Evolutionary conservation across 1,140 invertebrate genomes (phyloP), one percentile per base, ranked within the genome.

Genomic region (Panagrolaimus sp.): DNA sequence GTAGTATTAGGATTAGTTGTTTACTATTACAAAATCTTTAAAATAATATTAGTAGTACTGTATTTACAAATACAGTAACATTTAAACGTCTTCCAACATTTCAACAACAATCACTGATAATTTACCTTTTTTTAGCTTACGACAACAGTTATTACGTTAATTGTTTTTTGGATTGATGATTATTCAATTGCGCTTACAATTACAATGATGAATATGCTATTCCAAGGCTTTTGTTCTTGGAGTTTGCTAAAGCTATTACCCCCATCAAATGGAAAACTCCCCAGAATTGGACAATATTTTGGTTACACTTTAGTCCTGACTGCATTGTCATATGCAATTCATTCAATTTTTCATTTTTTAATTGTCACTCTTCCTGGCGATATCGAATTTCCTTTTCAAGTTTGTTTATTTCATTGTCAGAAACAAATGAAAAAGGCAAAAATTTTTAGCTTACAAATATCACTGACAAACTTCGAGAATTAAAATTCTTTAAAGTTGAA

Each of bases 161-260:
- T 67, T n/a, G 26, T 26, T n/a, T 67, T 67, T 43, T 67, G 65
- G 65, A 48, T 48, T 12, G 65, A 67, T 5, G 65, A 67, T 43
- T n/a, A 43, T n/a, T 48, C 43, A 24, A 17, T 32, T 2, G 65
- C 65, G 2, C 15, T 32, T 5, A 15, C 26, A 12, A 46, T 67
- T 7, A 32, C 17, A 5, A 24, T 67, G 0, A 15, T 48, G 12
- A 48, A 32, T 24, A 28, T 67, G 1, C 17, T 67, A 17, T 32
- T 67, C 65, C 65, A 47, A 6, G 44, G 65, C 15, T 48, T 67
- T 28, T 28, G 26, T 15, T 21, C 24, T 7, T 67, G 65, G 65
- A n/a, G 4, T 28, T 43, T 67, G 6, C 6, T 67, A 12, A 47
- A 46, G 8, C 14, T 24, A 21, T n/a, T 67, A 21, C 65, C 65